These are phyloP conservation scores for Megalopta genalis DNA, from an alignment of 1,140 invertebrate genomes.

Conservation along the genomic window DNA sequence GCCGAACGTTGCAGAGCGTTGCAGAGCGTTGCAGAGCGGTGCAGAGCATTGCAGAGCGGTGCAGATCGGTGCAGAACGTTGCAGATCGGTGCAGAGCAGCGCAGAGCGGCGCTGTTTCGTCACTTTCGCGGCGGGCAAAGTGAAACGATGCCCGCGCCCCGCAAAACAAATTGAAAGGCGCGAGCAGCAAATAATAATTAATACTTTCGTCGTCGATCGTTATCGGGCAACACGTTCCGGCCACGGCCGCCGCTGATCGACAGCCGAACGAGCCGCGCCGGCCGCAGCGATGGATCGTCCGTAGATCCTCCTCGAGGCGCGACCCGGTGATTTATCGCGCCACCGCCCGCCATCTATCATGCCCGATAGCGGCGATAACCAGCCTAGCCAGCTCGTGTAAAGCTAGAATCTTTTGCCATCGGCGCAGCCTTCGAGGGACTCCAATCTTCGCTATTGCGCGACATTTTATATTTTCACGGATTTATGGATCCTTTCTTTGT, in stretches of 20 bases:
- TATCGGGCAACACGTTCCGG: constrained; percentile 43
- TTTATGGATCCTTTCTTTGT: no score
- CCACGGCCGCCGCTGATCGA: constrained; percentile 49
- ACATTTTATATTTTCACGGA: no score
- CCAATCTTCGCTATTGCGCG: neutral
- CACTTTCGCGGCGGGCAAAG: constrained; percentile 52
- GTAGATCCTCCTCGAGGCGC: constrained; percentile 50
- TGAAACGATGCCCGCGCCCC: constrained; percentile 46
- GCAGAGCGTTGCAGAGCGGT: no score
- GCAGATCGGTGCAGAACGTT: no score
- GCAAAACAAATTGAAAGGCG: constrained; percentile 57
- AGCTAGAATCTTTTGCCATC: constrained; percentile 27
- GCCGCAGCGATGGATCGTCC: constrained; percentile 30
- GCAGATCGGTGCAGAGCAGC: no score
- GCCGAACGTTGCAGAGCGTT: no score
- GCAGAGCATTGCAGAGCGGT: no score
- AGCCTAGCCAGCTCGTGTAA: constrained; percentile 33
- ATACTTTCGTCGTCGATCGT: constrained; percentile 66
- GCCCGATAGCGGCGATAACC: constrained; percentile 56
- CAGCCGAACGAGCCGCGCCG: constrained; percentile 44
- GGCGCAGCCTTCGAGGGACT: constrained; percentile 18
- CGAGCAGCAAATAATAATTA: constrained; percentile 64
- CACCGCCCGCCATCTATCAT: constrained; percentile 59
- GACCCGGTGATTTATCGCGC: constrained; percentile 60
- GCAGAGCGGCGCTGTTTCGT: constrained; percentile 23